A percentile compares a stretch with the other conserved stretches of the same genome.
These are phyloP conservation scores for Aphelocoma californica DNA, from an alignment of 2,797 vertebrate species.

Conservation along the genomic window DNA sequence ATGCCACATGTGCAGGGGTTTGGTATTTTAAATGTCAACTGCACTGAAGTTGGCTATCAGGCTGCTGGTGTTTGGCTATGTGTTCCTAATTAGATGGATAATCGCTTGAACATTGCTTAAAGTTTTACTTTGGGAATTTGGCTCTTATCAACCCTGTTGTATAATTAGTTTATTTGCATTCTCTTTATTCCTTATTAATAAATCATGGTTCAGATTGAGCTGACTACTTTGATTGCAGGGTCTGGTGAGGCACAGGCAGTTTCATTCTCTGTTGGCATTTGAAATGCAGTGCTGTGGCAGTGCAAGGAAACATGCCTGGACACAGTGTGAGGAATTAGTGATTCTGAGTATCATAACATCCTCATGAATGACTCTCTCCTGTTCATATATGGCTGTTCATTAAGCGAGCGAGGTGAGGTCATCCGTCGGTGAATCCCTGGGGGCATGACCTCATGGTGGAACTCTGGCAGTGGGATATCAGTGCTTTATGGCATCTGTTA, in stretches of 20 bases:
- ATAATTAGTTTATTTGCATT: conserved; percentile 74
- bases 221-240: conserved; percentile 53
- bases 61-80: not conserved
- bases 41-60: not conserved
- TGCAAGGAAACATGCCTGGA: not conserved
- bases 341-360: not conserved
- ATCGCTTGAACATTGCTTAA: conserved; percentile 67
- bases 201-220: conserved; percentile 54
- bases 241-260: conserved; percentile 18
- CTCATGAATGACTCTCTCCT: not conserved
- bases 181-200: conserved; percentile 76
- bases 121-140: conserved; percentile 77
- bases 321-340: not conserved
- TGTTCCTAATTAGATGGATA: conserved; percentile 71
- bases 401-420: not conserved
- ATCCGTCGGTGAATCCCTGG: not conserved
- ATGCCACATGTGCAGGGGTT: accelerated
- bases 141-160: conserved; percentile 17
- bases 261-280: conserved; percentile 31
- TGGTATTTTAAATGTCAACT: not conserved
- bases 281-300: not conserved
- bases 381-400: not conserved
- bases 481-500: conserved; percentile 24
- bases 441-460: not conserved
- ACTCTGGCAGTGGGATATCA: not conserved